Evolutionary conservation across 2,888 invertebrate species (phyloP).

Genomic region (Catocala nupta): DNA sequence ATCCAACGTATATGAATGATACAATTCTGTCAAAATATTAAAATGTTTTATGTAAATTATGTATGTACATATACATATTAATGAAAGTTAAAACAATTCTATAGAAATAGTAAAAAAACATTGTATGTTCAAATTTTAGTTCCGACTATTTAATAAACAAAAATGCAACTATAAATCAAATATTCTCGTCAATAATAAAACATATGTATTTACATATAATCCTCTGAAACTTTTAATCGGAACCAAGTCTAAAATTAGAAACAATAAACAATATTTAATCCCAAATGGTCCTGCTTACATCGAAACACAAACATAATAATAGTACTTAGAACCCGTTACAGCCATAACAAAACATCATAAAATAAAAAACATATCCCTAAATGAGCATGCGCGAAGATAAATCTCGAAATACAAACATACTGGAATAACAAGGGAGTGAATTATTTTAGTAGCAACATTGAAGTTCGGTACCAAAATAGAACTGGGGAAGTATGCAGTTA

Average conservation of each 20-base stretch:
- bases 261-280: not conserved
- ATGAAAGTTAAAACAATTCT: too few species aligned
- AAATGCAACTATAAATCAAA: too few species aligned
- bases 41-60: too few species aligned
- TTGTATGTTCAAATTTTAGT: too few species aligned
- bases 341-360: slow-evolving; percentile 45
- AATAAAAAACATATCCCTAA: slow-evolving; percentile 31
- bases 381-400: slow-evolving; percentile 38
- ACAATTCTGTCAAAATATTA: too few species aligned
- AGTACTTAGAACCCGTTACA: slow-evolving; percentile 26
- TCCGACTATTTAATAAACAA: too few species aligned
- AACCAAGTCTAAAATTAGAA: not conserved
- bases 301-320: slow-evolving; percentile 21
- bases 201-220: too few species aligned
- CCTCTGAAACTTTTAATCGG: too few species aligned
- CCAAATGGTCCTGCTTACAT: not conserved
- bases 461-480: slow-evolving; percentile 25
- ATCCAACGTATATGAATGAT: too few species aligned
- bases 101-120: too few species aligned
- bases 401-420: slow-evolving; percentile 44
- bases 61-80: too few species aligned
- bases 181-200: too few species aligned
- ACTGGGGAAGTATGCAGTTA: not conserved
- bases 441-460: slow-evolving; percentile 25
- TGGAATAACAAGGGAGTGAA: slow-evolving; percentile 43